These are phyloP conservation scores for Pelobates fuscus DNA, from an alignment of 2,113 vertebrate genomes.

Conservation along the genomic window DNA sequence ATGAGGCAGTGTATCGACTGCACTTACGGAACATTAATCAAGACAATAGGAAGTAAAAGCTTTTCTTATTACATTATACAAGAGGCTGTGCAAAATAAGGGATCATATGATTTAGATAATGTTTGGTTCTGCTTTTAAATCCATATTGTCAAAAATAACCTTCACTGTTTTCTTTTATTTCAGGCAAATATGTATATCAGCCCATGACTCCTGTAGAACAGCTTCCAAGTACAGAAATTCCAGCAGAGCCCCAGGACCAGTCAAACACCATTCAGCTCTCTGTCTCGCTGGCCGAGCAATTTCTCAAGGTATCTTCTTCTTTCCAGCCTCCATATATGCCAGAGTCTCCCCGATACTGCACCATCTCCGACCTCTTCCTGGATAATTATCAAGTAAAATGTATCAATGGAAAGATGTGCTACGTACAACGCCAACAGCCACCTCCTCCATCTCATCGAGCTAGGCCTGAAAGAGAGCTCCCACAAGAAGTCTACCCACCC, in stretches of 20 bases:
- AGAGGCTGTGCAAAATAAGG: too few species aligned
- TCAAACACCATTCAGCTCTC: constrained; percentile 87
- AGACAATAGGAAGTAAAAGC: too few species aligned
- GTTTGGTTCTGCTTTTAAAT: too few species aligned
- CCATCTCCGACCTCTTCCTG: constrained; percentile 92
- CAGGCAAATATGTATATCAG: constrained; percentile 97
- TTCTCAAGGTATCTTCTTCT: constrained; percentile 85
- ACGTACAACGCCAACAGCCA: constrained; percentile 84
- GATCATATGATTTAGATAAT: too few species aligned
- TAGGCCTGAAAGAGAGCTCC: constrained; percentile 62
- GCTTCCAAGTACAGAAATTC: constrained; percentile 91
- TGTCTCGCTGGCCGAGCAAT: constrained; percentile 86
- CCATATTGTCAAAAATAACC: too few species aligned
- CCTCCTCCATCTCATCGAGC: constrained; percentile 58
- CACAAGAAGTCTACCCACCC: constrained; percentile 65
- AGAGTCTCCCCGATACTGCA: constrained; percentile 88
- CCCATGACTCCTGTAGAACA: constrained; percentile 95
- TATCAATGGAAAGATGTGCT: constrained; percentile 98
- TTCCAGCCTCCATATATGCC: constrained; percentile 87
- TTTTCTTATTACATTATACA: too few species aligned
- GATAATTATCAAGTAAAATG: constrained; percentile 96
- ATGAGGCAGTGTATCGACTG: too few species aligned
- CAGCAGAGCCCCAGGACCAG: constrained; percentile 69
- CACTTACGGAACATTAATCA: too few species aligned
- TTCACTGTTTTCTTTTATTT: constrained; percentile 36